phyloP scores from a whole-genome alignment of 2,888 invertebrate genomes.

The Spilosoma lubricipeda region DNA sequence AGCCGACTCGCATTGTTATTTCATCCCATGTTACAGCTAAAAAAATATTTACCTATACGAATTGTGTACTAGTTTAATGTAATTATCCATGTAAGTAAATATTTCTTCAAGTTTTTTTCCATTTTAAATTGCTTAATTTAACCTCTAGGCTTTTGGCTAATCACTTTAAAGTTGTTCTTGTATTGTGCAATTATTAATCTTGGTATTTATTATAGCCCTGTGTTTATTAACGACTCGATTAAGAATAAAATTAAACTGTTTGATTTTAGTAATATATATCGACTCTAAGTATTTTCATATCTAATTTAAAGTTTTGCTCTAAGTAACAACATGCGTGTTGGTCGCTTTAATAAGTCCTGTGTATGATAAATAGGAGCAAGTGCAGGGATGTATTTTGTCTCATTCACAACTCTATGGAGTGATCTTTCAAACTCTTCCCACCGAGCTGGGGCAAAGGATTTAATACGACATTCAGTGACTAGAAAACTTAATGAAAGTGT shows the following conservation, averaged over 20 bases:
- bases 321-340: constrained; percentile 77
- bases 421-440: constrained; percentile 57
- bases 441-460: constrained; percentile 64
- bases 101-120: constrained; percentile 33
- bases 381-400: constrained; percentile 65
- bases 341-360: constrained; percentile 82
- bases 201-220: neutral
- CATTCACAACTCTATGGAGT: constrained; percentile 53
- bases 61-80: constrained; percentile 40
- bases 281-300: constrained; percentile 63
- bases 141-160: constrained; percentile 25
- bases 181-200: neutral
- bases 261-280: constrained; percentile 18
- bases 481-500: constrained; percentile 81
- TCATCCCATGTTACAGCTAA: constrained; percentile 54
- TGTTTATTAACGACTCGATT: neutral
- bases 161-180: constrained; percentile 15
- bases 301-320: constrained; percentile 72
- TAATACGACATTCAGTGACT: constrained; percentile 70
- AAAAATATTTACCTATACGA: constrained; percentile 42
- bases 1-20: constrained; percentile 65
- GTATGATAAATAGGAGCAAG: constrained; percentile 84
- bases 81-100: constrained; percentile 50
- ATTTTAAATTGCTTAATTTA: constrained; percentile 22
- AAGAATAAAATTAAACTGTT: neutral